Base-by-base conservation (phyloP, 2,888 invertebrate species). In the Drosophila ustulata region DNA sequence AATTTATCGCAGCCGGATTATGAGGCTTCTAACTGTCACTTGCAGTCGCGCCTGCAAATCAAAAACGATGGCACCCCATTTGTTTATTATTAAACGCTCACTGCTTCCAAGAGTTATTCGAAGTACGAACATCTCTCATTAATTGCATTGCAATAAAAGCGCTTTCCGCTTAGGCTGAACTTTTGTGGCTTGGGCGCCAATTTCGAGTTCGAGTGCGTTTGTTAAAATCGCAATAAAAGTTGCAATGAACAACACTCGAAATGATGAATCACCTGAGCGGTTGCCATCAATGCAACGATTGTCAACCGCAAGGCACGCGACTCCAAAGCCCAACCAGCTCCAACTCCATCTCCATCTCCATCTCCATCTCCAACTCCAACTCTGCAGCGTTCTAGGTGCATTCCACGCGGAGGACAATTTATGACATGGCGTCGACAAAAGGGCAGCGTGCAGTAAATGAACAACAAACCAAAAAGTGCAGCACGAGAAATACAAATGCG, bases 151-250 rank as follows among this genome's bases (percentile, higher is more conserved):
- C 47, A 46, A 72, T 63, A 68, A 71, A 41, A 67, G 53, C 53
- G 28, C 53, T 62, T n/a, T 18, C 18, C 18, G 18, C 18, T 18
- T 18, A 18, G 18, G 5, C 3, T 18, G 13, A 13, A 0, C 37
- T 61, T 46, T 61, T 46, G 18, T 55, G 50, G 62, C 52, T 52
- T 37, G 49, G 23, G 32, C 23, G 32, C 7, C 50, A 47, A 61
- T 41, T 46, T 52, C 11, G 34, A 34, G 34, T 75, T 87, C 71
- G 75, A 91, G 90, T 90, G 90, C 89, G 82, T 90, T 90, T 91
- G 91, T 91, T 71, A 90, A 91, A 90, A 89, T 88, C 83, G 88
- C 90, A 91, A 91, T 91, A 91, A 91, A 90, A 89, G 90, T 90
- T 90, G 90, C 90, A 91, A 90, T 90, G 81, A 90, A 91, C 83